These are phyloP conservation scores for Phrynocephalus vlangalii DNA, from an alignment of 2,797 vertebrate genomes.

Conservation along the genomic window DNA sequence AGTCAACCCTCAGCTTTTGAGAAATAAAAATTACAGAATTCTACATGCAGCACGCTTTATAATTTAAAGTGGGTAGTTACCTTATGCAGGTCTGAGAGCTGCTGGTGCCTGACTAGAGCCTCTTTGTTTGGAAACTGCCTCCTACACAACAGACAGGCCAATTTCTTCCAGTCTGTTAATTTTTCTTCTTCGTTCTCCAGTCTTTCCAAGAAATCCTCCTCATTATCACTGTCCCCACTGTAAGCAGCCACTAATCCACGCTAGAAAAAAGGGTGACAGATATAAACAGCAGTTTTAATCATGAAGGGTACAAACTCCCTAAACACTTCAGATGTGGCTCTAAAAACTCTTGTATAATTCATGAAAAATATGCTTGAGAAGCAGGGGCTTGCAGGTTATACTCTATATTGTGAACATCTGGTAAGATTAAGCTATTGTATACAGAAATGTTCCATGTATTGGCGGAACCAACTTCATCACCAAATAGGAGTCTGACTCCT, in stretches of 20 bases:
- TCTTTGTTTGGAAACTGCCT: slow-evolving; percentile 98
- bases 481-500: neutral
- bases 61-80: slow-evolving; percentile 71
- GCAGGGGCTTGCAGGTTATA: neutral
- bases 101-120: slow-evolving; percentile 90
- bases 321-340: neutral
- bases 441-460: neutral
- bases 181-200: slow-evolving; percentile 87
- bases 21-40: neutral
- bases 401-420: neutral
- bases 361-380: neutral
- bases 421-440: neutral
- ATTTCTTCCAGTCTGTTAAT: slow-evolving; percentile 95
- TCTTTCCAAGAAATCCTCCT: slow-evolving; percentile 88
- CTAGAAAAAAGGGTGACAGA: slow-evolving; percentile 70
- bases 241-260: slow-evolving; percentile 95
- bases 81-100: slow-evolving; percentile 98
- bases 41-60: neutral
- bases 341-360: neutral
- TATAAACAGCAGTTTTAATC: neutral
- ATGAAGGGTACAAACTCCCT: neutral
- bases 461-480: neutral
- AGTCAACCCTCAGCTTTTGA: neutral
- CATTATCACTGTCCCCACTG: slow-evolving; percentile 96
- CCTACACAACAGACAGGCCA: slow-evolving; percentile 96